These are phyloP conservation scores for Apodemia zela DNA, from an alignment of 2,888 invertebrate species.

Conservation along the genomic window DNA sequence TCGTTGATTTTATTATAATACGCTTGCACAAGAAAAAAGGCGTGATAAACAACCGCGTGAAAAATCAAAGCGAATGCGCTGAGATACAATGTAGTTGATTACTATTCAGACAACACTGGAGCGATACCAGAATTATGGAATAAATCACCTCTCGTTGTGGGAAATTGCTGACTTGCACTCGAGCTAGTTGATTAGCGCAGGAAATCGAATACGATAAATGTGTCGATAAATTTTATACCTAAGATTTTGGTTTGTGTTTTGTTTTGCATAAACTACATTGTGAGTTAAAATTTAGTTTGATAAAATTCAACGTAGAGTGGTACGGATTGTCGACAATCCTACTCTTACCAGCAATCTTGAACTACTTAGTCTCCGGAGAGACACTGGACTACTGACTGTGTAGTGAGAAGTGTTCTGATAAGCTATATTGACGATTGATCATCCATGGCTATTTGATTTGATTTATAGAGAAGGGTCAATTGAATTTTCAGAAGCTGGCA, in stretches of 20 bases:
- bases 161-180: constrained; percentile 61
- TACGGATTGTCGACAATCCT: too few relatives aligned
- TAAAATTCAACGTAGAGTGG: too few relatives aligned
- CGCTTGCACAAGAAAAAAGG: background rate
- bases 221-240: background rate
- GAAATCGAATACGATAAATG: constrained; percentile 29
- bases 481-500: too few relatives aligned
- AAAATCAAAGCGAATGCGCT: constrained; percentile 13
- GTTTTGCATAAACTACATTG: too few relatives aligned
- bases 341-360: too few relatives aligned
- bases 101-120: constrained; percentile 33
- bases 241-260: background rate
- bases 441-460: too few relatives aligned
- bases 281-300: too few relatives aligned
- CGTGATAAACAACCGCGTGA: constrained; percentile 13
- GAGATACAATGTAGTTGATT: constrained; percentile 19
- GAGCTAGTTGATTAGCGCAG: constrained; percentile 25
- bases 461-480: too few relatives aligned
- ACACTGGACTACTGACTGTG: too few relatives aligned
- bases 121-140: constrained; percentile 50
- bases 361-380: too few relatives aligned
- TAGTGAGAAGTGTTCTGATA: too few relatives aligned
- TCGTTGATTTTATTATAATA: background rate
- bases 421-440: too few relatives aligned
- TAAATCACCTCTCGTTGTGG: constrained; percentile 60